Evolutionary conservation across 2,888 invertebrate genomes (phyloP), one percentile per base, ranked within the genome.

Genomic region (Hoplodrina blanda): DNA sequence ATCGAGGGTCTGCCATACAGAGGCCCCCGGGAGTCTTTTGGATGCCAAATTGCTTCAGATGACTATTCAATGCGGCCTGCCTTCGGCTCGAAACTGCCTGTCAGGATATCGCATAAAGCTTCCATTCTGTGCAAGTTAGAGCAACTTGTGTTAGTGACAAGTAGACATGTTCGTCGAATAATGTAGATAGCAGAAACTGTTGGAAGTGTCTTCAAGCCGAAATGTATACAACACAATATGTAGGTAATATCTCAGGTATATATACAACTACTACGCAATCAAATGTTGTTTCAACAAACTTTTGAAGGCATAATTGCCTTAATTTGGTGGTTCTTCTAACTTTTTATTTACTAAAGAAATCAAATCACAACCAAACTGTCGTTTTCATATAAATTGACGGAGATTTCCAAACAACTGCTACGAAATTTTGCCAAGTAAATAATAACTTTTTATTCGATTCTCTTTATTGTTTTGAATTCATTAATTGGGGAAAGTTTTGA

Each of bases 31-130:
- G 91, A 88, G 84, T 84, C 83, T 84, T 91, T 90, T 87, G 82
- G 86, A 83, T 84, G 85, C 85, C 84, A 91, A 92, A 93, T 92
- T 91, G 89, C 89, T 87, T 76, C 82, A 83, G 88, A 92, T 90
- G 90, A 88, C 88, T 91, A 89, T 91, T 90, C 90, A 90, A 91
- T 90, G 88, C 84, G 88, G 83, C 82, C 75, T 81, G 79, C 80
- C 82, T 80, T 74, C 76, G 83, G 84, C 81, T 81, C 82, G 78
- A 84, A 88, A 86, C 87, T 85, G 89, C 81, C 85, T 84, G 86
- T 84, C 88, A 85, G 85, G 75, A 87, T 82, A 77, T 79, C 78
- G 74, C 78, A 85, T 80, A 83, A 82, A 81, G 84, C 80, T 73
- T 66, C 68, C 62, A 80, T 80, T 82, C 72, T 79, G 64, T 64